These are phyloP conservation scores for Anaspis maculata DNA, from an alignment of 2,888 invertebrate species.

Conservation along the genomic window DNA sequence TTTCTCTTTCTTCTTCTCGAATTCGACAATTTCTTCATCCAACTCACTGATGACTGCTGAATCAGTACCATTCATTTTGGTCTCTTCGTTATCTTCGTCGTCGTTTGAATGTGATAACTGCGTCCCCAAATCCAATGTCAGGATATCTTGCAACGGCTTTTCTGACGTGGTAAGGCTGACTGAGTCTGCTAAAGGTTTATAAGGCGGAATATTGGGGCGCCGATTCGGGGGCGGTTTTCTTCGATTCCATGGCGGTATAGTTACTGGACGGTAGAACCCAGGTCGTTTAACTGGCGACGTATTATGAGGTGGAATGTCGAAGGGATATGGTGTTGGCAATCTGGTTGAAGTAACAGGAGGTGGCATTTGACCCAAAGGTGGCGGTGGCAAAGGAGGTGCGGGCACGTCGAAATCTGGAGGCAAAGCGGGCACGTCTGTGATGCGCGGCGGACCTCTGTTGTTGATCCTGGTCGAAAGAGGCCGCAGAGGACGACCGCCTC, in stretches of 20 bases:
- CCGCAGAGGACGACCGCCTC: conserved; percentile 53
- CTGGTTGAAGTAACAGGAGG: conserved; percentile 46
- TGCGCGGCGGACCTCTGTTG: conserved; percentile 81
- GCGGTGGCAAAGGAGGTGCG: conserved; percentile 42
- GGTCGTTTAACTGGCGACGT: conserved; percentile 51
- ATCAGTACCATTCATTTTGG: conserved; percentile 4
- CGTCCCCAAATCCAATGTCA: conserved; percentile 35
- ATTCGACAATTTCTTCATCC: conserved; percentile 28
- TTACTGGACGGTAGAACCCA: conserved; percentile 43
- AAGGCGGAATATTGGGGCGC: conserved; percentile 54
- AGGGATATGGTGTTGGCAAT: conserved; percentile 64
- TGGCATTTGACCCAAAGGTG: conserved; percentile 40
- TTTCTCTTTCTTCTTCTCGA: conserved; percentile 40
- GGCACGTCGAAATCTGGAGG: conserved; percentile 59
- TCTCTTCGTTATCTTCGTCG: conserved; percentile 23
- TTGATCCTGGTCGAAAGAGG: conserved; percentile 75
- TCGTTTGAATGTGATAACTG: conserved; percentile 28
- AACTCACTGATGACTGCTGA: conserved; percentile 10
- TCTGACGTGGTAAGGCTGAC: conserved; percentile 35
- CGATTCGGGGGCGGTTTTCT: conserved; percentile 22
- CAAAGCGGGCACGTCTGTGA: conserved; percentile 66
- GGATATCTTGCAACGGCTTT: conserved; percentile 35
- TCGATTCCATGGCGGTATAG: conserved; percentile 57
- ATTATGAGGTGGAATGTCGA: conserved; percentile 58
- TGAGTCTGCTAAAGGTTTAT: conserved; percentile 51